A percentile compares a stretch with the other conserved stretches of the same genome.
phyloP scores from a whole-genome alignment of 2,113 vertebrate species.

The Cololabis saira region DNA sequence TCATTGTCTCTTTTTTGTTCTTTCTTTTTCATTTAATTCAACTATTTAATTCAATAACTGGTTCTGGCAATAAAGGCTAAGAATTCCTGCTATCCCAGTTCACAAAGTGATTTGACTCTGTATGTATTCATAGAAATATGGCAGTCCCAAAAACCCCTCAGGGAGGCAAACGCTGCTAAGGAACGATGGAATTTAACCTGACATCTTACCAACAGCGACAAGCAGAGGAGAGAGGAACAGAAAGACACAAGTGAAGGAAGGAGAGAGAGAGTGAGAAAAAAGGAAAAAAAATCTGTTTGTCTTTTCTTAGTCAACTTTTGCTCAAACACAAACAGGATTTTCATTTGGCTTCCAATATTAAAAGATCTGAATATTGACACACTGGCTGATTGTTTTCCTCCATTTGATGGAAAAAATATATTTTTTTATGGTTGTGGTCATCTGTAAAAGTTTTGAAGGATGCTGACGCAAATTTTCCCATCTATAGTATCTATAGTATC shows the following conservation, averaged over 20 bases:
- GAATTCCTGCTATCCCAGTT: background rate
- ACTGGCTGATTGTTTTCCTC: no score
- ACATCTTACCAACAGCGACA: conserved; percentile 30
- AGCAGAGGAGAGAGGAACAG: conserved; percentile 15
- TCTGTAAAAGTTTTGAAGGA: no score
- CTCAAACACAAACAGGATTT: no score
- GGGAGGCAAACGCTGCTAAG: conserved; percentile 10
- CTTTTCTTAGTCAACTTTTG: background rate
- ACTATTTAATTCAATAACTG: no score
- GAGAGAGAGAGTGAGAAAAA: background rate
- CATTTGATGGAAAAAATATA: no score
- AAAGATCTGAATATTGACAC: no score
- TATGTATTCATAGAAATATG: background rate
- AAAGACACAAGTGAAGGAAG: background rate
- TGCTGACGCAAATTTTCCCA: no score
- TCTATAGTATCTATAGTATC: no score
- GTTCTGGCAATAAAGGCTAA: background rate
- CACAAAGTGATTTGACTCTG: background rate
- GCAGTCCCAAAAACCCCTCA: conserved; percentile 4
- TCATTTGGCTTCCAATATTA: no score
- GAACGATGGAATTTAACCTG: conserved; percentile 13
- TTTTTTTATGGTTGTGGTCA: no score
- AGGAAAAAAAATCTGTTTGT: background rate
- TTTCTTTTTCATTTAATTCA: no score
- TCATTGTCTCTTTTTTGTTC: no score